phyloP scores from a whole-genome alignment of 2,113 vertebrate species.

The Montifringilla adamsi region DNA sequence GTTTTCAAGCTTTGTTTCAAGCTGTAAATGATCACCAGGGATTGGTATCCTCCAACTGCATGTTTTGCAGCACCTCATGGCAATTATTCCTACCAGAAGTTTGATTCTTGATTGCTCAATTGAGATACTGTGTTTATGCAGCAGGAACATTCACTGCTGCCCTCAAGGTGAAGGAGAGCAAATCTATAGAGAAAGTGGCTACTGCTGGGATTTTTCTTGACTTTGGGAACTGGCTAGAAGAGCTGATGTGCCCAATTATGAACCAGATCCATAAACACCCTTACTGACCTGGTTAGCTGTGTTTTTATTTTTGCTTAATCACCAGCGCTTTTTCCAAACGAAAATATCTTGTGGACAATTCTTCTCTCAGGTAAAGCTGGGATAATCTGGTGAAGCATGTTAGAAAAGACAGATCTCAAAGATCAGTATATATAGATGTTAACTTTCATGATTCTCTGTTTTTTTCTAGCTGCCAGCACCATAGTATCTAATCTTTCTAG shows the following conservation, averaged over 20 bases:
- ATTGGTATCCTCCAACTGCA: not conserved
- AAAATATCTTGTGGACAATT: not conserved
- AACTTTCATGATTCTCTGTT: conserved; percentile 21
- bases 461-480: conserved; percentile 52
- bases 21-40: not conserved
- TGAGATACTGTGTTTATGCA: not conserved
- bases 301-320: not conserved
- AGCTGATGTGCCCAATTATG: not conserved
- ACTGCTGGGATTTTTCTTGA: not conserved
- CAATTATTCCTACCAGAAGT: not conserved
- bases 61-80: not conserved
- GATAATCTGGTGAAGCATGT: not conserved
- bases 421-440: not conserved
- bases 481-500: conserved; percentile 56
- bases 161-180: not conserved
- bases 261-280: not conserved
- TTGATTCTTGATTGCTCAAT: not conserved
- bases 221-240: not conserved
- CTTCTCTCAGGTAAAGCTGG: not conserved
- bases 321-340: not conserved
- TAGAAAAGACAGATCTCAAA: not conserved
- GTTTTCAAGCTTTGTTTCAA: not conserved
- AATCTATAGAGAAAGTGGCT: not conserved
- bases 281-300: not conserved
- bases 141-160: not conserved